Conservation (phyloP, 2,888 invertebrate species). For the Hoplodrina ambigua region DNA sequence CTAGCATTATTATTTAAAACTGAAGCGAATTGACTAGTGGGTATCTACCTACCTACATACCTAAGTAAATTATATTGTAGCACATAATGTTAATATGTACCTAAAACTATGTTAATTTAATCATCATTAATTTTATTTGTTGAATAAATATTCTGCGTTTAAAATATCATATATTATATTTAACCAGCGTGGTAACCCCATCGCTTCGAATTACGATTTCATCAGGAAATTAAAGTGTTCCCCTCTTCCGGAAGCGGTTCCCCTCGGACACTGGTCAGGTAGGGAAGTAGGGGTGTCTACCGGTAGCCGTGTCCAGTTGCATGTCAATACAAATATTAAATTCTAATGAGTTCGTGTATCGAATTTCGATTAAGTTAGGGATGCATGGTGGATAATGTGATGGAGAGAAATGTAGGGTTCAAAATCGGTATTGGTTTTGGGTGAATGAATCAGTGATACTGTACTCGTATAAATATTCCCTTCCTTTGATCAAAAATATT, state of each 20-base stretch:
- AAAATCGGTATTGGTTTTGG: neutral
- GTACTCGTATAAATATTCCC: too few relatives aligned
- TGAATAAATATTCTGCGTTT: neutral
- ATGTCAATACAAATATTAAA: constrained; percentile 54
- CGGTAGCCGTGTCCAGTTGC: constrained; percentile 55
- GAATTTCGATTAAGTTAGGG: constrained; percentile 60
- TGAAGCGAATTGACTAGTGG: too few relatives aligned
- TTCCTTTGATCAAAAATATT: too few relatives aligned
- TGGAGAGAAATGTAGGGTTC: neutral
- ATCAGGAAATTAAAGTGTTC: constrained; percentile 72
- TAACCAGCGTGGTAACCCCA: constrained; percentile 31
- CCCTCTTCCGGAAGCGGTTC: constrained; percentile 78
- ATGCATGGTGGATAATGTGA: constrained; percentile 13
- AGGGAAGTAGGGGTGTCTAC: constrained; percentile 72
- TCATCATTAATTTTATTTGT: neutral
- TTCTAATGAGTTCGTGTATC: constrained; percentile 61
- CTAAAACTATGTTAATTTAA: neutral
- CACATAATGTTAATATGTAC: too few relatives aligned
- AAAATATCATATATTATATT: constrained; percentile 35
- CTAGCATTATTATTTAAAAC: neutral
- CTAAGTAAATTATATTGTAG: too few relatives aligned
- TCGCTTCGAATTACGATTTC: constrained; percentile 66
- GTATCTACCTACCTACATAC: too few relatives aligned
- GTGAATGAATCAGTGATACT: neutral
- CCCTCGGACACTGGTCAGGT: constrained; percentile 68